Base-by-base conservation (phyloP, 2,113 vertebrate genomes). In the Thermophis baileyi region DNA sequence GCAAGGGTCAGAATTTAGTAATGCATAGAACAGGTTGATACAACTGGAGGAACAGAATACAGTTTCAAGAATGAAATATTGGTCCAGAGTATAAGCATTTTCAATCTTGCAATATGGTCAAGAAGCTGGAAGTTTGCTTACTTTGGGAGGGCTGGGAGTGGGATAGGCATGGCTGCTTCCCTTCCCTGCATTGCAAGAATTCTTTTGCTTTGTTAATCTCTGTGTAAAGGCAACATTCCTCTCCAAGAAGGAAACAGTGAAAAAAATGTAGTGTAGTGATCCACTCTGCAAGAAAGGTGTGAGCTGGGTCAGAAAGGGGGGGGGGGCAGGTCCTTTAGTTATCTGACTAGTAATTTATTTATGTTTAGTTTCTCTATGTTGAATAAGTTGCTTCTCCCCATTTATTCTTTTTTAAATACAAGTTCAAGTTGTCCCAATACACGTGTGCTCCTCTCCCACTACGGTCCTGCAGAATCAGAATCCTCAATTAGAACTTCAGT, bases 401-500 rank as follows among this genome's bases (percentile, higher is more conserved):
- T 93, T 96, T 93, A 93, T 93, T 91, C 18, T 96, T 10, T 98
- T 97, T 98, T 97, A 98, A 98, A 97, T 97, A 98, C 96, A 97
- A 97, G 96, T 97, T 96, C 94, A 46, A 97, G 94, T 96, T 92
- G 95, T 97, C 96, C 96, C 96, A 97, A 96, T 94, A 96, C 95
- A 96, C 92, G 85, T 2, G 81, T 92, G 96, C 95, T 97, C 94
- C 95, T 95, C 69, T 0, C 95, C 96, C 95, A 95, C 97, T 98
- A 98, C 92, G 98, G 98, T 97, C 97, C 98, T 94, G 97, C 90
- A 94, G 98, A 98, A 96, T 98, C 98, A 95, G 98, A 97, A 97
- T 98, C 98, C 97, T 98, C 98, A 0, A 98, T 98, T 93, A 98
- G 98, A 97, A 98, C 98, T 97, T 98, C 98, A 0, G 98, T 97